Conservation (phyloP, 2,113 vertebrate genomes). For the Epinephelus fuscoguttatus region DNA sequence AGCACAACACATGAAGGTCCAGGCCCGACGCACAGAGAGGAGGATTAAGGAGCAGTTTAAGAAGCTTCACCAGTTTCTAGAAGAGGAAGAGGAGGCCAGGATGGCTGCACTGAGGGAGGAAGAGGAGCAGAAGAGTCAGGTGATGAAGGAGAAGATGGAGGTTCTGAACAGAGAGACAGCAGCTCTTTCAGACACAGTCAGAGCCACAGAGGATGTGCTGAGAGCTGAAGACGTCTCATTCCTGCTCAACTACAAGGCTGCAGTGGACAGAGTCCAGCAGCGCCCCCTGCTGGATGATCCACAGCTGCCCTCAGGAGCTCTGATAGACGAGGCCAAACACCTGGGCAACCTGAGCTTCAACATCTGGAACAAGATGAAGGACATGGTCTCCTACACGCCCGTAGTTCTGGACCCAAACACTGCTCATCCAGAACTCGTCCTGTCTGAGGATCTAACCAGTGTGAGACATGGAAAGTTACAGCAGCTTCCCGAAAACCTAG, state of each 20-base stretch:
- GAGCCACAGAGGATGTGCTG: neutral
- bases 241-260: constrained; percentile 1
- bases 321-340: constrained; percentile 23
- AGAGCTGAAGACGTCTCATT: neutral
- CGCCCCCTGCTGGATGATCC: neutral
- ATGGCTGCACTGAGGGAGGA: constrained; percentile 30
- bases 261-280: constrained; percentile 17
- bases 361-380: constrained; percentile 37
- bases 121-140: constrained; percentile 28
- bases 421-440: constrained; percentile 18
- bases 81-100: constrained; percentile 45
- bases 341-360: constrained; percentile 27
- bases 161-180: constrained; percentile 11
- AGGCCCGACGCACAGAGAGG: constrained; percentile 8
- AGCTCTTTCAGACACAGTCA: neutral
- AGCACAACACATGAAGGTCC: constrained; percentile 6
- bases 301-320: constrained; percentile 10
- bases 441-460: constrained; percentile 25
- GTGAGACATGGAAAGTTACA: constrained; percentile 14
- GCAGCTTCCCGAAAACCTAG: constrained; percentile 15
- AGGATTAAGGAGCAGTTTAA: constrained; percentile 22
- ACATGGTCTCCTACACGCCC: constrained; percentile 7
- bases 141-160: constrained; percentile 14
- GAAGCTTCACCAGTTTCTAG: constrained; percentile 36
- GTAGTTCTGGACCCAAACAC: constrained; percentile 51